Evolutionary conservation across 1,140 invertebrate species (phyloP).

Genomic region (Trichoplusia ni): DNA sequence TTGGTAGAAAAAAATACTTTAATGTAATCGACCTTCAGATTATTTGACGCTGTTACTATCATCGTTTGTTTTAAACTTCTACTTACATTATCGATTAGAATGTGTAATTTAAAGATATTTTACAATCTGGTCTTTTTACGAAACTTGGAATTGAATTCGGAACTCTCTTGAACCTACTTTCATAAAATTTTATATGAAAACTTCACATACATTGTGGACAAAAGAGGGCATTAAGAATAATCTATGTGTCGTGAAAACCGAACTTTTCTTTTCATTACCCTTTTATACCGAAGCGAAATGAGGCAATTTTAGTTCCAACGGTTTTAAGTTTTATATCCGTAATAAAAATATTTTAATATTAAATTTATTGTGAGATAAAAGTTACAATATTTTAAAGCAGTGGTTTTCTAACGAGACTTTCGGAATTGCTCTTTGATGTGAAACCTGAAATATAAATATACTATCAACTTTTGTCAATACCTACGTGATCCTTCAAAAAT

Average conservation of each 20-base stretch:
- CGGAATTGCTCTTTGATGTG: too few relatives aligned
- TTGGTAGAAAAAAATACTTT: too few relatives aligned
- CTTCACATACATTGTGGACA: slow-evolving; percentile 53
- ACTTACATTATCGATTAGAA: too few relatives aligned
- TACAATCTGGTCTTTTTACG: slow-evolving; percentile 18
- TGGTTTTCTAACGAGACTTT: too few relatives aligned
- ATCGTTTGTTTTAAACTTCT: too few relatives aligned
- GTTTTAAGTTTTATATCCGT: slow-evolving; percentile 56
- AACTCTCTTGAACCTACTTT: slow-evolving; percentile 35
- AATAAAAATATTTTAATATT: slow-evolving; percentile 42
- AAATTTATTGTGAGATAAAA: background rate
- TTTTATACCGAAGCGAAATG: slow-evolving; percentile 53
- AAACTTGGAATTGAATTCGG: slow-evolving; percentile 29
- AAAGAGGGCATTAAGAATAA: slow-evolving; percentile 64
- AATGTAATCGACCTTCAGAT: too few relatives aligned
- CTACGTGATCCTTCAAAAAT: too few relatives aligned
- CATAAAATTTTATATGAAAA: slow-evolving; percentile 54
- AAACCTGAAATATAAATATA: too few relatives aligned
- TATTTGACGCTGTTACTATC: too few relatives aligned
- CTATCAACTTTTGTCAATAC: too few relatives aligned
- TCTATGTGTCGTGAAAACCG: slow-evolving; percentile 65
- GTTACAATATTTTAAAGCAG: background rate
- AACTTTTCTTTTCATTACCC: slow-evolving; percentile 67
- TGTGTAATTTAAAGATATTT: background rate
- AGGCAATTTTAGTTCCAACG: slow-evolving; percentile 58